Base-by-base conservation (phyloP, 2,113 vertebrate species). In the Gadus chalcogrammus region DNA sequence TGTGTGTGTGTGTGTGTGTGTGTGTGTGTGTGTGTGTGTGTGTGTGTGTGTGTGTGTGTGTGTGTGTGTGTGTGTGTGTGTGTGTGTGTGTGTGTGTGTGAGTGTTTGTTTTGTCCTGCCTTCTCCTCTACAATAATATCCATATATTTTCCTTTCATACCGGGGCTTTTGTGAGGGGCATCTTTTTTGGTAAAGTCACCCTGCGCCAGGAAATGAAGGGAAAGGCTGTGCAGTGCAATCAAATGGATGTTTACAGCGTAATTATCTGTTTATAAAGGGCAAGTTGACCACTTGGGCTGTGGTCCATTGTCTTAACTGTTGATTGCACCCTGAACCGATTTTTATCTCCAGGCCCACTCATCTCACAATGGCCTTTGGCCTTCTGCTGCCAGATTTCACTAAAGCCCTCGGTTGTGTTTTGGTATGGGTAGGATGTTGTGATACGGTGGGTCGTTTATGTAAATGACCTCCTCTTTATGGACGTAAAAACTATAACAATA, bases 201-300 rank as follows among this genome's bases (percentile, higher is more conserved):
- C 71, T 70, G 3, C 72, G 75, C 74, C 68, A 22, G 6, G 72
- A 77, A 66, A 79, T 78, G 81, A 75, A 78, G 76, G 76, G 31
- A 2, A 75, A 68, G 68, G 74, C 69, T 67, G 69, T 78, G 64
- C 80, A 78, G 84, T 73, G 75, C 78, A 73, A 72, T 70, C 78
- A 84, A 71, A 85, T 60, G 18, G 7, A 68, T 83, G 76, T 77
- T 77, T 80, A 79, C 82, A 81, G 79, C 60, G 81, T 24, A 65
- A 78, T 69, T 78, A 68, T 74, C 55, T 65, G 73, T 62, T 77
- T 48, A 13, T 9, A 84, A 84, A 89, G 74, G 79, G 67, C 73
- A 67, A 1, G n/a, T 5, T 16, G 65, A 75, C 72, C 76, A 85
- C 69, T 78, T 27, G 65, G 79, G 55, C 77, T 75, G 52, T 1